These are phyloP conservation scores for Odontothrips loti DNA, from an alignment of 2,888 invertebrate species.

Conservation along the genomic window DNA sequence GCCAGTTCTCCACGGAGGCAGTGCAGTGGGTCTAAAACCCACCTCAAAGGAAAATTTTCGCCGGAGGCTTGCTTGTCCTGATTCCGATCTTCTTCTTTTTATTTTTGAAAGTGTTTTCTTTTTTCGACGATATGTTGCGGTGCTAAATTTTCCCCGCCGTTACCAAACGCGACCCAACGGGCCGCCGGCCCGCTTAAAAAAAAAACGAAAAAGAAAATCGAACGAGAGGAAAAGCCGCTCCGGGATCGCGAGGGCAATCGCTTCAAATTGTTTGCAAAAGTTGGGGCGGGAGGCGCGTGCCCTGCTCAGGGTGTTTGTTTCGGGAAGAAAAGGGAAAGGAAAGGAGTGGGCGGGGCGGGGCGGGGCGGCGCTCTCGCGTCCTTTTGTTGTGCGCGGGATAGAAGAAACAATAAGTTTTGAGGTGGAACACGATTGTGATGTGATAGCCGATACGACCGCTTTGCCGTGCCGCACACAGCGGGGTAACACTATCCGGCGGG, in stretches of 20 bases:
- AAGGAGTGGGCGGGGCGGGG: background rate
- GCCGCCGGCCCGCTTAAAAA: too few relatives aligned
- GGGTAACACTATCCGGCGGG: background rate
- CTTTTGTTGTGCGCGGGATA: background rate
- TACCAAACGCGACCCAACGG: too few relatives aligned
- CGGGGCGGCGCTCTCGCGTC: background rate
- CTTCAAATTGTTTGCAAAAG: slow-evolving; percentile 18
- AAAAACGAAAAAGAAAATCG: too few relatives aligned
- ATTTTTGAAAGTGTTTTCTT: too few relatives aligned
- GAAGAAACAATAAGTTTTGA: background rate
- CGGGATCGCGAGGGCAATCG: background rate
- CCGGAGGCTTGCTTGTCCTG: too few relatives aligned
- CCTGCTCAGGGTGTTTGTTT: background rate
- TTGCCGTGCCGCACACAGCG: background rate
- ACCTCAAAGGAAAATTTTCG: too few relatives aligned
- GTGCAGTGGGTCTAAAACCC: too few relatives aligned
- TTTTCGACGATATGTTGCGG: too few relatives aligned
- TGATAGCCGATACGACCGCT: background rate
- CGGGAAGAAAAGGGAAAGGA: background rate
- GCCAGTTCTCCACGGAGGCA: too few relatives aligned
- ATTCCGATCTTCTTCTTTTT: too few relatives aligned
- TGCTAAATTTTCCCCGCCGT: too few relatives aligned
- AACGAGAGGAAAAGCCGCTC: too few relatives aligned
- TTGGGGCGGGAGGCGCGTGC: background rate
- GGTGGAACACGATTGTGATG: background rate